Base-by-base conservation (phyloP, 2,113 vertebrate genomes). In the Corydoras maculifer region DNA sequence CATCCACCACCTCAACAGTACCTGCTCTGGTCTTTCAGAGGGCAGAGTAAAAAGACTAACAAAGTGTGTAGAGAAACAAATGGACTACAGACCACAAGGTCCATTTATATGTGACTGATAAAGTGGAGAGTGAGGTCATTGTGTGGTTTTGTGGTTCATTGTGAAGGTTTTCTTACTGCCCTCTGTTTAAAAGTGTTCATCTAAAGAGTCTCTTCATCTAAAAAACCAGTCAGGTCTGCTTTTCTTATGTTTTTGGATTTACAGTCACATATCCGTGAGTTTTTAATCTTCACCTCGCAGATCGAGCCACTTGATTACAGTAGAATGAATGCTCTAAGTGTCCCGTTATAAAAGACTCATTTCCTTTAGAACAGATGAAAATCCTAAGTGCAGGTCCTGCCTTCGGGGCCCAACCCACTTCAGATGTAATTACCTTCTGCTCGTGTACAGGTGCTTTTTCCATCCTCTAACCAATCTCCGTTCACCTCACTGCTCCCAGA, bases 371-470 rank as follows among this genome's bases (percentile, higher is more conserved):
- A 64, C 68, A 8, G 15, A 58, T 71, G 62, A 58, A 60, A 48
- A 58, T 25, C 61, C 49, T 64, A 66, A 74, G 65, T 50, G 50
- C 35, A 65, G 80, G 75, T 68, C 51, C 58, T 73, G 76, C 77
- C 75, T 76, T 62, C 13, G 73, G 78, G 69, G 80, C 69, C 9
- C 53, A 79, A 84, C 81, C 64, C 80, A 84, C 81, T 82, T 64
- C 71, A 85, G 86, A 85, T 85, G 80, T 81, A 85, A 87, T 86
- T 84, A 84, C 78, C 77, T 80, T 63, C 75, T 82, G 71, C 74
- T 68, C 69, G 35, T 35, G 74, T 70, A 78, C 62, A 65, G 75
- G 67, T 58, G 62, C 62, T 68, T 58, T 64, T 70, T 65, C 60
- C 61, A 67, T 62, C 76, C 70, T 74, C 79, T 25, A 72, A 83